Conservation (phyloP, 1,140 invertebrate species). For the Papilio polyxenes region DNA sequence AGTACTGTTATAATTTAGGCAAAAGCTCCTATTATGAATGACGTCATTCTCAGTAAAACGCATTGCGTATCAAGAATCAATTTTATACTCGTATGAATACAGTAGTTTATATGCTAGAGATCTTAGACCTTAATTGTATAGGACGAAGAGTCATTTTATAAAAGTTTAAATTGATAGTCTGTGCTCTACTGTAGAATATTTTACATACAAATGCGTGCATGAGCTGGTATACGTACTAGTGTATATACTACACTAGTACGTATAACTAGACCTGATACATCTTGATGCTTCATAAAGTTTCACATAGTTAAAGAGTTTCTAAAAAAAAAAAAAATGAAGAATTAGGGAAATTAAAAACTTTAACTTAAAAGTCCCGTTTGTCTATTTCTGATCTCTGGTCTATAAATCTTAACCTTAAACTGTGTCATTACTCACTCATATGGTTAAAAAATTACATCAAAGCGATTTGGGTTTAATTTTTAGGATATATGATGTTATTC, state of each 20-base stretch:
- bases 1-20: not conserved
- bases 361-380: too few species aligned
- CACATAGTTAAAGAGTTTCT: too few species aligned
- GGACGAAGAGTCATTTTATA: not conserved
- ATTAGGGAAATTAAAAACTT: too few species aligned
- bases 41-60: conserved; percentile 10
- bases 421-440: too few species aligned
- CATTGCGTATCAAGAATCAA: conserved; percentile 20
- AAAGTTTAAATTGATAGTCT: not conserved
- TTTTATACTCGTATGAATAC: not conserved
- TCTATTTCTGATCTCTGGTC: too few species aligned
- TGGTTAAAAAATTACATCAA: too few species aligned
- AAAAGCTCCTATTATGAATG: not conserved
- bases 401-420: too few species aligned
- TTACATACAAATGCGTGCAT: conserved; percentile 19
- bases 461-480: not conserved
- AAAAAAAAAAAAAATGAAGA: too few species aligned
- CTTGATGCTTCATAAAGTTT: not conserved
- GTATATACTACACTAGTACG: conserved; percentile 5
- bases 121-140: not conserved
- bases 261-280: conserved; percentile 2
- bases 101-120: not conserved
- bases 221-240: not conserved
- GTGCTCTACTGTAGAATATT: conserved; percentile 31
- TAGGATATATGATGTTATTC: too few species aligned